These are phyloP conservation scores for Echinops telfairi DNA, from an alignment of 2,113 vertebrate species.

Conservation along the genomic window DNA sequence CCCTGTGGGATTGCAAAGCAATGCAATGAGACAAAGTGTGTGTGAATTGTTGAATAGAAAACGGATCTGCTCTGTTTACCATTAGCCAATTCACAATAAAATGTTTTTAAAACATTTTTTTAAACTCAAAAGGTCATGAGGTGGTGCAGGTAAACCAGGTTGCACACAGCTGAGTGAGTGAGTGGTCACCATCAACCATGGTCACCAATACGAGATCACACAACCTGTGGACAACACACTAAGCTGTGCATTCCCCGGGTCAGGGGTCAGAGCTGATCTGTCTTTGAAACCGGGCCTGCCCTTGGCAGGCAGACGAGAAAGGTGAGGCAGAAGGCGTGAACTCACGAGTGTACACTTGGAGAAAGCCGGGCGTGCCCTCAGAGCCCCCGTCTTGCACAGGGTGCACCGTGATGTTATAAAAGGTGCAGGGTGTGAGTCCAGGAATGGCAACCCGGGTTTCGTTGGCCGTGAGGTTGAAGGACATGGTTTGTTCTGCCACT, in stretches of 20 bases:
- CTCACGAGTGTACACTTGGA: constrained; percentile 78
- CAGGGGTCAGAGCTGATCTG: not conserved
- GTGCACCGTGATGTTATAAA: not conserved
- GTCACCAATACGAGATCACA: rapidly evolving
- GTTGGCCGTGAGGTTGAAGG: not conserved
- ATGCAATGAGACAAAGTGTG: no score
- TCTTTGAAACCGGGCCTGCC: not conserved
- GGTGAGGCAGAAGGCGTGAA: not conserved
- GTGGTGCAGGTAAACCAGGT: not conserved
- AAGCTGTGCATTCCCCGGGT: not conserved
- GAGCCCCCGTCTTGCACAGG: not conserved
- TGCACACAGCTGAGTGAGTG: rapidly evolving
- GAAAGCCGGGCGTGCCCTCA: not conserved
- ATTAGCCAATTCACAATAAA: no score
- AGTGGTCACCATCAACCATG: rapidly evolving
- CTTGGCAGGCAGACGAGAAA: not conserved
- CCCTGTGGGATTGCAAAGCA: no score
- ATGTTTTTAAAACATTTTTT: no score
- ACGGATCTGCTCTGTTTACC: no score
- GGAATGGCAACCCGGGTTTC: not conserved
- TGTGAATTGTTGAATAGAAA: no score
- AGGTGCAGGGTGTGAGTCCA: not conserved
- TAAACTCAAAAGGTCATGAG: not conserved
- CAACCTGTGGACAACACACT: rapidly evolving
- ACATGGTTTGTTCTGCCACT: rapidly evolving